Evolutionary conservation across 2,888 invertebrate species (phyloP).

Genomic region (Hofmannophila pseudospretella): DNA sequence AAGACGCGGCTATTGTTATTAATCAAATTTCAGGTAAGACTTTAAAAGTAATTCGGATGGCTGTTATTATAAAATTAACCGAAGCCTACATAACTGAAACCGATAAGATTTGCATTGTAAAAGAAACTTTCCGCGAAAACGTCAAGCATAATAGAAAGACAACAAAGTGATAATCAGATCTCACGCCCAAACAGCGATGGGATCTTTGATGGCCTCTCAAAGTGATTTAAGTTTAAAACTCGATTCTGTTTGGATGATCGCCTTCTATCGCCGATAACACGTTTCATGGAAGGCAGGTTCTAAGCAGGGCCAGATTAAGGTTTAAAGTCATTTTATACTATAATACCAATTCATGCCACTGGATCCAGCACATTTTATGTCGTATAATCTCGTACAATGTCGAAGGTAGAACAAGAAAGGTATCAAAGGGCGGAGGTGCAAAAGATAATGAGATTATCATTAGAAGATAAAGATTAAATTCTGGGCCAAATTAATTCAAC

Average conservation of each 20-base stretch:
- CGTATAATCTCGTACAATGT: too few relatives aligned
- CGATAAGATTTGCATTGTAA: slow-evolving; percentile 43
- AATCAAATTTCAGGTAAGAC: slow-evolving; percentile 14
- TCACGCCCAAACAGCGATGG: slow-evolving; percentile 16
- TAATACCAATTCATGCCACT: too few relatives aligned
- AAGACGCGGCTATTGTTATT: not conserved
- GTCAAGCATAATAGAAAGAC: slow-evolving; percentile 46
- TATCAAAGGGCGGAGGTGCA: too few relatives aligned
- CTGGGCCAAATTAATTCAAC: too few relatives aligned
- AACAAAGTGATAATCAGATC: slow-evolving; percentile 47
- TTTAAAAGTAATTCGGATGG: slow-evolving; percentile 34
- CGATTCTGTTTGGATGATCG: slow-evolving; percentile 26
- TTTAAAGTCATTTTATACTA: too few relatives aligned
- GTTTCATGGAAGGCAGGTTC: slow-evolving; percentile 6
- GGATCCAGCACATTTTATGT: too few relatives aligned
- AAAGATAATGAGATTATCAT: too few relatives aligned
- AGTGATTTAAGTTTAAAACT: slow-evolving; percentile 47
- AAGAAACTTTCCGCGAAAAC: slow-evolving; percentile 22
- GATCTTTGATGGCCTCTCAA: slow-evolving; percentile 33
- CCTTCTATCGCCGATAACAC: slow-evolving; percentile 22
- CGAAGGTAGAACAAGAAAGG: too few relatives aligned
- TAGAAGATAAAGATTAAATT: too few relatives aligned
- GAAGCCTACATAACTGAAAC: slow-evolving; percentile 19
- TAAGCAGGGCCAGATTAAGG: too few relatives aligned
- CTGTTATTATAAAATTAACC: slow-evolving; percentile 9